phyloP scores from a whole-genome alignment of 2,888 invertebrate genomes.

The Chloroclystis v-ata region DNA sequence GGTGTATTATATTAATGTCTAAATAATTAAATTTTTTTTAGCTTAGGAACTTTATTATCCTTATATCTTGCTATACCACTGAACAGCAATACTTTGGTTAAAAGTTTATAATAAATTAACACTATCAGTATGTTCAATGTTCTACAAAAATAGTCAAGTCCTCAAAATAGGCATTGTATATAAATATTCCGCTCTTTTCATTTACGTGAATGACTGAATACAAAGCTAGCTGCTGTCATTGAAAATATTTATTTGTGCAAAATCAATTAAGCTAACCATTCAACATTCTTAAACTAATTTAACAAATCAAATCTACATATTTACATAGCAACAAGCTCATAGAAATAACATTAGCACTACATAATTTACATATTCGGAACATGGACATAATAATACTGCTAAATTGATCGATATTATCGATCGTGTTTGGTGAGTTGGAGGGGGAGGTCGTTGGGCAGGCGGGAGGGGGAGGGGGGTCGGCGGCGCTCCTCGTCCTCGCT shows the following conservation, averaged over 20 bases:
- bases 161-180: background rate
- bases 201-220: conserved; percentile 19
- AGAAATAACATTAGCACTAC: conserved; percentile 52
- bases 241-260: conserved; percentile 50
- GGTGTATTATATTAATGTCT: conserved; percentile 1
- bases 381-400: conserved; percentile 53
- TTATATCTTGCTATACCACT: conserved; percentile 36
- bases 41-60: conserved; percentile 59
- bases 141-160: conserved; percentile 1
- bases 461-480: background rate
- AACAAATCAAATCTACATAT: conserved; percentile 62
- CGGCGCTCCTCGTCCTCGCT: conserved; percentile 79
- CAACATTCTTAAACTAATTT: conserved; percentile 52
- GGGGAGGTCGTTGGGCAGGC: conserved; percentile 73
- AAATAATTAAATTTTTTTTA: conserved; percentile 27
- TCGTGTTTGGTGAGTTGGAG: conserved; percentile 85
- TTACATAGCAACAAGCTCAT: conserved; percentile 67
- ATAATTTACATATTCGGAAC: conserved; percentile 63
- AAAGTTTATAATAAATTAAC: conserved; percentile 7
- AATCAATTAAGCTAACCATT: conserved; percentile 48
- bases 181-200: background rate
- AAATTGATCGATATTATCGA: conserved; percentile 68
- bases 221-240: conserved; percentile 8
- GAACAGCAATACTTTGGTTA: conserved; percentile 55
- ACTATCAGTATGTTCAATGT: background rate